Evolutionary conservation across 2,797 vertebrate genomes (phyloP).

Genomic region (Amazona finschi): DNA sequence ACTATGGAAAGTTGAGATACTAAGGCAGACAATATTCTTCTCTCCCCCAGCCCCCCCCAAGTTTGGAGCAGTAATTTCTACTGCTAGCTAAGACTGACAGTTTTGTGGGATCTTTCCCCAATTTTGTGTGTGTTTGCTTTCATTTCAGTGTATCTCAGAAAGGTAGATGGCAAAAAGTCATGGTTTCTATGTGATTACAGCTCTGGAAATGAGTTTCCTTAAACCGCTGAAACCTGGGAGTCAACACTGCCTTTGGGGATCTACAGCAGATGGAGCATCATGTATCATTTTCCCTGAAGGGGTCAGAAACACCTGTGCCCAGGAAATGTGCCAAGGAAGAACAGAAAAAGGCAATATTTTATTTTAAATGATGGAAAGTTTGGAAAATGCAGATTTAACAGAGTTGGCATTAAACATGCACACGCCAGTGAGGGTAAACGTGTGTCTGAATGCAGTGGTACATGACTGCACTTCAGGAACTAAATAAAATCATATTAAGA

Average conservation of each 20-base stretch:
- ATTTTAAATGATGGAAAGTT: neutral
- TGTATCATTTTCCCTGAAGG: neutral
- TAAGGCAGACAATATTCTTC: neutral
- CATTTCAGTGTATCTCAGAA: neutral
- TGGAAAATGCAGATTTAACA: neutral
- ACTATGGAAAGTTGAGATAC: neutral
- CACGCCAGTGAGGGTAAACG: fast-evolving
- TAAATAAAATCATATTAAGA: neutral
- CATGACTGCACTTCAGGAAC: neutral
- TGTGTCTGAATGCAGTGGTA: neutral
- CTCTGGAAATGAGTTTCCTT: neutral
- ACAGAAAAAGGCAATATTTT: neutral
- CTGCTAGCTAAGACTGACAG: neutral
- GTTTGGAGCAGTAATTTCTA: neutral
- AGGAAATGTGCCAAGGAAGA: neutral
- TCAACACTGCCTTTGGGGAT: neutral
- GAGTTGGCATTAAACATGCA: neutral
- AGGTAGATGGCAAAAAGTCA: neutral
- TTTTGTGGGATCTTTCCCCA: neutral
- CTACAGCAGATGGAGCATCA: constrained; percentile 16
- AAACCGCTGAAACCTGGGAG: neutral
- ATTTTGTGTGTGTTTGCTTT: neutral
- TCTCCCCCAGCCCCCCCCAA: too few relatives aligned
- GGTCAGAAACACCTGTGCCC: constrained; percentile 36
- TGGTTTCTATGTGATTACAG: neutral